phyloP scores from a whole-genome alignment of 2,888 invertebrate genomes.

The Stenodera caucasica region DNA sequence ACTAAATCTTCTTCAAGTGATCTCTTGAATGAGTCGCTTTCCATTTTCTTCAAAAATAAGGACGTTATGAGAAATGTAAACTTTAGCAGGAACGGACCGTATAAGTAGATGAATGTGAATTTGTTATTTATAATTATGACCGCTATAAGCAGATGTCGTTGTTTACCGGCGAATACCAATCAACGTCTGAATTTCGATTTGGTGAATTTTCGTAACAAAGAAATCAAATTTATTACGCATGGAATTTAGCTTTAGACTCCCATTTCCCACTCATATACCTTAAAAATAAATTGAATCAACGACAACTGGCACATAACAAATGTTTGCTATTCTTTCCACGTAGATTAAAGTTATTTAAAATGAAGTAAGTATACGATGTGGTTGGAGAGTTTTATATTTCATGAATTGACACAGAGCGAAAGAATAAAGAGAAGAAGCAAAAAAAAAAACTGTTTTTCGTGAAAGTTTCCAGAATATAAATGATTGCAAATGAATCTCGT shows the following conservation, averaged over 20 bases:
- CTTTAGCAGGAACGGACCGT: too few relatives aligned
- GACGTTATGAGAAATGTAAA: too few relatives aligned
- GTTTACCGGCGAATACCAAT: not conserved
- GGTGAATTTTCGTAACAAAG: constrained; percentile 6
- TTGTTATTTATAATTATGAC: not conserved
- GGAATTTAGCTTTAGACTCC: constrained; percentile 24
- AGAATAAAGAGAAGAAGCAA: constrained; percentile 33
- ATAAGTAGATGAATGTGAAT: constrained; percentile 19
- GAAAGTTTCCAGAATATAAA: constrained; percentile 48
- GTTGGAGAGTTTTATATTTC: constrained; percentile 35
- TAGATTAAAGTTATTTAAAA: constrained; percentile 38
- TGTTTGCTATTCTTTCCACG: constrained; percentile 34
- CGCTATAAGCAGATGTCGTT: too few relatives aligned
- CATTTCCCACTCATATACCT: constrained; percentile 17
- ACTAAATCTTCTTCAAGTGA: too few relatives aligned
- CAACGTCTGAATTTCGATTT: constrained; percentile 13
- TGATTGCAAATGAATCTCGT: constrained; percentile 49
- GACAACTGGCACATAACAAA: constrained; percentile 32
- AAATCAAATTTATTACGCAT: constrained; percentile 24
- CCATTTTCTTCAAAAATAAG: too few relatives aligned
- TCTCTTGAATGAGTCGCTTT: too few relatives aligned
- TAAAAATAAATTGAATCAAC: constrained; percentile 31
- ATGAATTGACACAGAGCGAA: constrained; percentile 29
- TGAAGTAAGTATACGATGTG: constrained; percentile 37
- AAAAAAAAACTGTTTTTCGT: constrained; percentile 41